Evolutionary conservation across 1,140 invertebrate genomes (phyloP), one percentile per base, ranked within the genome.

Genomic region (Leptoteleia sp.): DNA sequence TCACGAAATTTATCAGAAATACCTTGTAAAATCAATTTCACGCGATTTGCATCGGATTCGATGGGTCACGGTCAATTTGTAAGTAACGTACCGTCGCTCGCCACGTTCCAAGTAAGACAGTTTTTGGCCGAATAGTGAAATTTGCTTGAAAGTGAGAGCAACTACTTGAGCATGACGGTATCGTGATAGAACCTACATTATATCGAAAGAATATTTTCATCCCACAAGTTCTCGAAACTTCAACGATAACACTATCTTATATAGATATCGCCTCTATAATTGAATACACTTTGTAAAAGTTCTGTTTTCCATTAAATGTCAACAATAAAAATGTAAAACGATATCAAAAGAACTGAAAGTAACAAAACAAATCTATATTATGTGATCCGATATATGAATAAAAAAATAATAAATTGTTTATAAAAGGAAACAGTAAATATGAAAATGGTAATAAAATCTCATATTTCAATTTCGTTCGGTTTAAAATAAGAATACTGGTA

Each of bases 71-170:
- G 80, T 79, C 78, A 81, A 82, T 82, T 82, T 81, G 27, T 68
- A 50, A 52, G 43, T 29, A 43, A 62, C 45, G 71, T 42, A 19
- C 47, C 42, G 25, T 11, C 48, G 33, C 47, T 64, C 19, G 45
- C 38, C 25, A 31, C 33, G 42, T 52, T 52, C 27, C 11, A 72
- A 81, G 76, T 78, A 72, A 84, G 80, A 80, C 68, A 55, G 65
- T 77, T 77, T 80, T 70, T 42, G 62, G 35, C 12, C 38, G 45
- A 61, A 42, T 55, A 72, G 81, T 82, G 81, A 81, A 83, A 83
- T 80, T 82, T 50, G 37, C 54, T 76, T 37, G 80, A 83, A 83
- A 83, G 81, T 82, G 80, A 82, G 65, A 80, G 75, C 40, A 68
- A 43, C 68, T 64, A 67, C 42, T 79, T 62, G 45, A 79, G 61